Evolutionary conservation across 92 coral and sea anemone species (phyloP), one percentile per base, ranked within the genome.

Genomic region (Pocillopora grandis): DNA sequence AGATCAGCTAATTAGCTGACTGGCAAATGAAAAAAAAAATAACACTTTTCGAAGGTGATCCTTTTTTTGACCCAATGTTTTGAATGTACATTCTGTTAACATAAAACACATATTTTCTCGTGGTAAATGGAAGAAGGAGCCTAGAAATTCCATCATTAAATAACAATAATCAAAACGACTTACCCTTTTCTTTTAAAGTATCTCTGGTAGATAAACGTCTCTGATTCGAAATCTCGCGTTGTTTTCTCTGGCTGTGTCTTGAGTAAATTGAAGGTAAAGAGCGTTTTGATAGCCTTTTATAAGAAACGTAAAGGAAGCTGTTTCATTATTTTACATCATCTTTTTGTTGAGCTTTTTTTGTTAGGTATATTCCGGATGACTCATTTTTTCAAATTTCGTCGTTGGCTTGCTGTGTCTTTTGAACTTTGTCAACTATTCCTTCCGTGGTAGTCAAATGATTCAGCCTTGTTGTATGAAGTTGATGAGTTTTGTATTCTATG

Each of bases 231-330:
- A 12, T 48, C 58, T 65, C 21, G 83, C 48, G 31, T 79, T 35
- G 10, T 27, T 52, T 68, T 33, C 72, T 16, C 8, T 42, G 8
- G 49, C 52, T 2, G 52, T 42, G 52, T 42, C 52, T 42, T 3
- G 55, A 33, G 27, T 9, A 17, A 48, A 14, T 68, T 68, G 72
- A 3, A 13, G 49, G 73, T 31, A 15, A 63, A 63, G 36, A 5
- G n/a, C 62, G 18, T 66, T 49, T 60, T 66, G 75, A 35, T 21
- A 16, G 49, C 33, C 55, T 79, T 79, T 66, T 79, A 79, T 79
- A 21, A 37, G 19, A 23, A 27, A 55, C 23, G 31, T 14, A 79
- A 27, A 48, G 83, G 83, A 79, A 66, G 65, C 27, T 21, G 48
- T 66, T 49, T 48, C 13, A 13, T 14, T 49, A 72, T 42, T 27